Base-by-base conservation (phyloP, 2,113 vertebrate species). In the Callocephalon fimbriatum region DNA sequence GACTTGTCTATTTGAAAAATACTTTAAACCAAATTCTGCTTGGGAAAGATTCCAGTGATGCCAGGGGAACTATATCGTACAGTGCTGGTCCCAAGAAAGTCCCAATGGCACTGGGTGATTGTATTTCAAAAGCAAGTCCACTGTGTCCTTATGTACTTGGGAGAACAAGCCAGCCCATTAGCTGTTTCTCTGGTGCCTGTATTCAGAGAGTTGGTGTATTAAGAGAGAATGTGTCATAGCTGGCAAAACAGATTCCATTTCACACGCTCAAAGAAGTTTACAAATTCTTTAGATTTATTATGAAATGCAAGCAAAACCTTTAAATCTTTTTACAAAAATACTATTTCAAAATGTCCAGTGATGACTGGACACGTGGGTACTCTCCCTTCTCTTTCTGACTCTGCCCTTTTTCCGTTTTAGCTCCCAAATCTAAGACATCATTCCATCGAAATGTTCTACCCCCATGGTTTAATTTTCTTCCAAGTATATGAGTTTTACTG, bases 31-130 rank as follows among this genome's bases (percentile, higher is more conserved):
- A 7, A 37, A 14, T 42, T 75, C 8, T 6, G 47, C 4, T 17
- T 20, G 58, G 45, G 20, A 29, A 51, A 29, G 31, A 15, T 44
- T 21, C 32, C 65, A 26, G 31, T n/a, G 35, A 27, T 6, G 3
- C 18, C 12, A 44, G 21, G 37, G 37, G 42, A 50, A 8, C 7
- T 0, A 2, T 21, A 4, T 5, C 3, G 0, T 50, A 23, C 47
- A 38, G 47, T 2, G 0, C 19, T n/a, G 18, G 37, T 54, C 45
- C 15, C n/a, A 23, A 23, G 58, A 22, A 25, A 40, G 22, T 38
- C 26, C 37, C 4, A 3, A 16, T 13, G 35, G 37, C 27, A 4
- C 7, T 9, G 29, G 11, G 7, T n/a, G 38, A 2, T 6, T 20
- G 14, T 23, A 4, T n/a, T 92, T 66, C 15, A 12, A 22, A 53